A percentile compares a stretch with the other conserved stretches of the same genome.
These are phyloP conservation scores for Stenotaenia linearis DNA, from an alignment of 2,888 invertebrate genomes.

Conservation along the genomic window DNA sequence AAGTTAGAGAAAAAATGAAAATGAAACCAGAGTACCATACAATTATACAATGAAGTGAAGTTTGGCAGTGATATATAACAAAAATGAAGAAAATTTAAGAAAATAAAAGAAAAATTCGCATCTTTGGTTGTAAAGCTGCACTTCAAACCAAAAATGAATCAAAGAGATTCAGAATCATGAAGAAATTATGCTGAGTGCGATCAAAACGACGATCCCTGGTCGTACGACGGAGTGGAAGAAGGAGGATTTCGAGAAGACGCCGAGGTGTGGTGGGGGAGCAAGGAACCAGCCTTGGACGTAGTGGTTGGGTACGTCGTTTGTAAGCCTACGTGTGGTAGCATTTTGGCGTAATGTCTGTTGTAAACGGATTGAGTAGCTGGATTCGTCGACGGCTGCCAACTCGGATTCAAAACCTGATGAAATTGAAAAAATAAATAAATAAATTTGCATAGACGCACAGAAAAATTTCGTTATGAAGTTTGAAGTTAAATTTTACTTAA, in stretches of 20 bases:
- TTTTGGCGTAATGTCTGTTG: background rate
- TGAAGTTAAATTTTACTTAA: too few species aligned
- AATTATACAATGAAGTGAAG: background rate
- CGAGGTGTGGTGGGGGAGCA: background rate
- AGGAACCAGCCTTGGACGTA: conserved; percentile 9
- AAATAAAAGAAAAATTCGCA: too few species aligned
- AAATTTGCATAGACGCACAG: too few species aligned
- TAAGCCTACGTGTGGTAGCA: background rate
- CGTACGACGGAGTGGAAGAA: background rate
- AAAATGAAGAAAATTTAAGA: too few species aligned
- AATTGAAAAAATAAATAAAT: background rate
- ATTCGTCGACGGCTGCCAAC: background rate
- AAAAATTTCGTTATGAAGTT: too few species aligned
- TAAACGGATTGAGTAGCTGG: background rate
- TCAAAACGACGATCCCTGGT: background rate
- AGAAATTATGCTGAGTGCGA: background rate
- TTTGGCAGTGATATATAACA: background rate
- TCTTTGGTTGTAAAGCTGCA: too few species aligned
- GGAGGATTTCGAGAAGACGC: background rate
- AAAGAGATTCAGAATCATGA: background rate
- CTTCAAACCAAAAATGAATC: background rate
- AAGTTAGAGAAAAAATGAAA: background rate
- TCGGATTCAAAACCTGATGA: background rate
- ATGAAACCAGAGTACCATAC: background rate
- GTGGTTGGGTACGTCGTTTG: background rate